Evolutionary conservation across 1,140 invertebrate species (phyloP).

Genomic region (Drosophila triauraria): DNA sequence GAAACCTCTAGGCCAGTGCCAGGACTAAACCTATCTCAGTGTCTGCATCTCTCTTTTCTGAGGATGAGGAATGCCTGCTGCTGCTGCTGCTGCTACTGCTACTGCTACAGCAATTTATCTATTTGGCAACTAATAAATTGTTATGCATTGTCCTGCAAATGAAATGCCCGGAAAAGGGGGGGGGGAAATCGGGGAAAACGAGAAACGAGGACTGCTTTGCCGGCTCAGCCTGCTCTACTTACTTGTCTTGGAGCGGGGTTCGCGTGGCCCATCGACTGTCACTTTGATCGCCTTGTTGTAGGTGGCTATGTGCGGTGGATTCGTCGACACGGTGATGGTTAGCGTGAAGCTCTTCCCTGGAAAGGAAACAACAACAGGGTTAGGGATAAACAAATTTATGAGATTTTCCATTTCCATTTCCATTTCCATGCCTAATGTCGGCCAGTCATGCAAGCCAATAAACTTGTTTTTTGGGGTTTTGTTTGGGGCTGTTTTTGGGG

Average conservation of each 20-base stretch:
- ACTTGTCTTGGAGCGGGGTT: conserved; percentile 98
- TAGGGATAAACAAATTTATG: conserved; percentile 55
- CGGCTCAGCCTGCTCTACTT: conserved; percentile 87
- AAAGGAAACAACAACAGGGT: conserved; percentile 52
- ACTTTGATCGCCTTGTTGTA: conserved; percentile 99
- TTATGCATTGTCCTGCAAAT: conserved; percentile 60
- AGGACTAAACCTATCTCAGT: not conserved
- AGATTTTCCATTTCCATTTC: conserved; percentile 1
- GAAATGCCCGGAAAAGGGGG: conserved; percentile 10
- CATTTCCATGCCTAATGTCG: conserved; percentile 17
- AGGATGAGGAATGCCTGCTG: conserved; percentile 13
- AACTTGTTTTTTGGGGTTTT: conserved; percentile 26
- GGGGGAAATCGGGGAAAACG: not conserved
- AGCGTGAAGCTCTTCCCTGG: conserved; percentile 98
- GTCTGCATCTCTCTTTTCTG: conserved; percentile 10
- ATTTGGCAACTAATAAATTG: conserved; percentile 73
- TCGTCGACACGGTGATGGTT: conserved; percentile 97
- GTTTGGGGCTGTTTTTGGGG: conserved; percentile 20
- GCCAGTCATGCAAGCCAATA: conserved; percentile 39
- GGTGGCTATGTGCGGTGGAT: conserved; percentile 97
- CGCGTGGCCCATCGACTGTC: conserved; percentile 98
- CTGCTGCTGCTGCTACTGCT: conserved; percentile 24
- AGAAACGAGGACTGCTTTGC: not conserved
- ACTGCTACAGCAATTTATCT: conserved; percentile 55
- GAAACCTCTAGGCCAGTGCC: conserved; percentile 1